Conservation (phyloP, 2,888 invertebrate genomes). For the Hydriomena furcata region DNA sequence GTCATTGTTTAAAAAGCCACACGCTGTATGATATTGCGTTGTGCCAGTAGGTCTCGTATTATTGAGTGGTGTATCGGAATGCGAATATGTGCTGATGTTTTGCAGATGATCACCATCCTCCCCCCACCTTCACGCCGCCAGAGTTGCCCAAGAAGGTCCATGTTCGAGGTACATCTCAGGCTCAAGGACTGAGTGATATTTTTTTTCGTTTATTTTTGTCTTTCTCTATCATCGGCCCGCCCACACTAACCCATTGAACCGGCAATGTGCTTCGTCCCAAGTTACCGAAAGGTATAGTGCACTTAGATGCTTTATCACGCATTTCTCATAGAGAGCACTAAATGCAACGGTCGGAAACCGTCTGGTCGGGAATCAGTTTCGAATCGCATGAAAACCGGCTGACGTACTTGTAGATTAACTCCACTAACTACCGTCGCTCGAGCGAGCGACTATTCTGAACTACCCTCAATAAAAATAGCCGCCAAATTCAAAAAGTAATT, state of each 20-base stretch:
- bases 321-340: constrained; percentile 77
- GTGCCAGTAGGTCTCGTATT: constrained; percentile 69
- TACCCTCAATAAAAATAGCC: constrained; percentile 29
- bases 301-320: constrained; percentile 82
- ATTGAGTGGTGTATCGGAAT: constrained; percentile 81
- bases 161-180: constrained; percentile 92
- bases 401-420: constrained; percentile 53
- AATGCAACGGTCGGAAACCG: constrained; percentile 46
- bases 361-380: constrained; percentile 43
- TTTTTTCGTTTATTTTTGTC: constrained; percentile 51
- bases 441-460: constrained; percentile 44
- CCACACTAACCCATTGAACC: constrained; percentile 69
- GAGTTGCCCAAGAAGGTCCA: constrained; percentile 99
- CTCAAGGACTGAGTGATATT: constrained; percentile 75
- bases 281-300: constrained; percentile 67
- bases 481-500: constrained; percentile 36
- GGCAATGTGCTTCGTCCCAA: constrained; percentile 74
- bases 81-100: constrained; percentile 89
- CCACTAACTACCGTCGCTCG: constrained; percentile 52
- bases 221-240: constrained; percentile 74
- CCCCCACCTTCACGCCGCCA: constrained; percentile 99
- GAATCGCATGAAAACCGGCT: constrained; percentile 70
- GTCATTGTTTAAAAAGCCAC: constrained; percentile 50
- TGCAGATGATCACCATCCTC: constrained; percentile 98
- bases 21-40: constrained; percentile 65